phyloP scores from a whole-genome alignment of 2,113 vertebrate genomes.

The Halcyon senegalensis region DNA sequence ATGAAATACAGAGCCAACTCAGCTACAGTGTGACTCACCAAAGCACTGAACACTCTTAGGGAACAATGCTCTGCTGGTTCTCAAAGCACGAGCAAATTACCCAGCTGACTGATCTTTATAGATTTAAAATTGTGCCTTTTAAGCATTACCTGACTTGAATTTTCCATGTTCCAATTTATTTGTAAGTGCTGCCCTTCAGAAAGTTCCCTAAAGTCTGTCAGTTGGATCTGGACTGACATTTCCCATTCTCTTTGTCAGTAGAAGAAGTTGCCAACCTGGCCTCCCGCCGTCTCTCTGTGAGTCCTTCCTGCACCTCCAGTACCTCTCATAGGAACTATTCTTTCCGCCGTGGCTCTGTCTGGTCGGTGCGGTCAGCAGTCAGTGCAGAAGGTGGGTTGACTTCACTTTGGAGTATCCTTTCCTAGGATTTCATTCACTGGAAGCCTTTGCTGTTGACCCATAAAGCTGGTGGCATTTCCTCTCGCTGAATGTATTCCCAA shows the following conservation, averaged over 20 bases:
- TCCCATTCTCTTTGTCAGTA: slow-evolving; percentile 84
- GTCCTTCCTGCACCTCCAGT: slow-evolving; percentile 95
- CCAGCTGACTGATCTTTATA: background rate
- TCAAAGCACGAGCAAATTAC: background rate
- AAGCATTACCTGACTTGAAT: background rate
- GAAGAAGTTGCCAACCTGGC: slow-evolving; percentile 98
- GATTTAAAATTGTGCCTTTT: background rate
- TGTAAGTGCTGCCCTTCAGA: background rate
- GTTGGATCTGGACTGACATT: slow-evolving; percentile 55
- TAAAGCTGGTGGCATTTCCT: background rate
- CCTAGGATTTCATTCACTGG: background rate
- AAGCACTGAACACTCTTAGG: background rate
- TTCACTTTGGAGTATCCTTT: background rate
- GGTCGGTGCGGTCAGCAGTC: slow-evolving; percentile 93
- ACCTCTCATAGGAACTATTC: slow-evolving; percentile 99
- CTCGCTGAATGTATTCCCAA: background rate
- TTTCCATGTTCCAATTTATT: background rate
- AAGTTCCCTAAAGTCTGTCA: background rate
- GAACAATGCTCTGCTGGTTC: background rate
- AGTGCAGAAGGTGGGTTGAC: slow-evolving; percentile 89
- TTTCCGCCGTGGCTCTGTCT: slow-evolving; percentile 94
- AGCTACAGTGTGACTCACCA: background rate
- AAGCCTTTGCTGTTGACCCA: background rate
- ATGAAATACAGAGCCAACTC: background rate
- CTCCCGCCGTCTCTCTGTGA: slow-evolving; percentile 95